phyloP scores from a whole-genome alignment of 92 coral and sea anemone genomes.

The Hydrozoanthus gracilis region DNA sequence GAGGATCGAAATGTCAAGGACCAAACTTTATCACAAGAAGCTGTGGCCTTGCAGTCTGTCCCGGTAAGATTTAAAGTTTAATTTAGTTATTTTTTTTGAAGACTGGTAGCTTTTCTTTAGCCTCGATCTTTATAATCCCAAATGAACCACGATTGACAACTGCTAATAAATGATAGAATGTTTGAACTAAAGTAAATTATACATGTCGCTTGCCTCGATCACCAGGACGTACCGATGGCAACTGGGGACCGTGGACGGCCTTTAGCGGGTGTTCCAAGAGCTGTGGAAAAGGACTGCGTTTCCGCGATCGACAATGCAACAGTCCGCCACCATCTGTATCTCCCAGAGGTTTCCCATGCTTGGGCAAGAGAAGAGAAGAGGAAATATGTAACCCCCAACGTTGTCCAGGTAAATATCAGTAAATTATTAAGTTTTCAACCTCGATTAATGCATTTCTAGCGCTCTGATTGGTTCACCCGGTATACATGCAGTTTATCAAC shows the following conservation, averaged over 20 bases:
- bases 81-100: too few relatives aligned
- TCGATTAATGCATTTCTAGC: background rate
- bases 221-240: background rate
- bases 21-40: too few relatives aligned
- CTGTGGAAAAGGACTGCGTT: conserved; percentile 75
- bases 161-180: too few relatives aligned
- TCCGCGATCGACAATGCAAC: conserved; percentile 69
- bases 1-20: too few relatives aligned
- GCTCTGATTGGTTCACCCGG: background rate
- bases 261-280: conserved; percentile 84
- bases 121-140: too few relatives aligned
- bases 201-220: background rate
- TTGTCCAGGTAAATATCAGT: background rate
- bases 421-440: background rate
- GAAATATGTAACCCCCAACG: background rate
- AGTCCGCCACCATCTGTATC: conserved; percentile 61
- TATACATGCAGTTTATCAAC: background rate
- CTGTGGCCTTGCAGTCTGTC: too few relatives aligned
- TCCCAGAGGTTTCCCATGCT: conserved; percentile 5
- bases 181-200: background rate
- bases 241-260: conserved; percentile 55
- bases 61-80: too few relatives aligned
- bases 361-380: background rate
- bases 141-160: too few relatives aligned
- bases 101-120: too few relatives aligned